phyloP scores from a whole-genome alignment of 2,888 invertebrate species.

The Coenonympha arcania region DNA sequence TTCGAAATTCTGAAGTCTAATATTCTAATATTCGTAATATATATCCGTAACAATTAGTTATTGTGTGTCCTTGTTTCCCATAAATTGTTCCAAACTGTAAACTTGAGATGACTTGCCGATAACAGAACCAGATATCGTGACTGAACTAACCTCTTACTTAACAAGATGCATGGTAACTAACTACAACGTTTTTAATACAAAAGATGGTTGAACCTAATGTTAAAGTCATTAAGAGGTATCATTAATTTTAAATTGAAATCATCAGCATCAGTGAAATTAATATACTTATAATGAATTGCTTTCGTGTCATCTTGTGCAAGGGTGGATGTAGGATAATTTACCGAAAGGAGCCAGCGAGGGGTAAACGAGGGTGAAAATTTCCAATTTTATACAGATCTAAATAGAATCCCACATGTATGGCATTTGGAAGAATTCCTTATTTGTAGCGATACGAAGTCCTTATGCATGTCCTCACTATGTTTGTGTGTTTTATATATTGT shows the following conservation, averaged over 20 bases:
- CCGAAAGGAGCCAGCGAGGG: no score
- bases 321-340: no score
- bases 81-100: conserved; percentile 37
- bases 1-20: conserved; percentile 38
- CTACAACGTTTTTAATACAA: conserved; percentile 44
- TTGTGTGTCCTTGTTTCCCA: conserved; percentile 20
- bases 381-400: no score
- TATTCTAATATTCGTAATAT: conserved; percentile 20
- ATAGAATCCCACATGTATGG: no score
- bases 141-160: conserved; percentile 59
- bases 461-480: no score
- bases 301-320: conserved; percentile 40
- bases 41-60: conserved; percentile 10
- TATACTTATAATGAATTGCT: conserved; percentile 52
- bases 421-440: no score
- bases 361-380: no score
- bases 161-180: conserved; percentile 38
- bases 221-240: conserved; percentile 52
- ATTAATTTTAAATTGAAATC: conserved; percentile 63
- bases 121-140: conserved; percentile 61
- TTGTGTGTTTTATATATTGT: no score
- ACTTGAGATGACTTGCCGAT: conserved; percentile 53
- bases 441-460: no score
- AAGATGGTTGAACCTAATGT: conserved; percentile 56
- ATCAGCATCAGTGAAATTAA: conserved; percentile 52